Base-by-base conservation (phyloP, 2,888 invertebrate species). In the Polylopha cassiicola region DNA sequence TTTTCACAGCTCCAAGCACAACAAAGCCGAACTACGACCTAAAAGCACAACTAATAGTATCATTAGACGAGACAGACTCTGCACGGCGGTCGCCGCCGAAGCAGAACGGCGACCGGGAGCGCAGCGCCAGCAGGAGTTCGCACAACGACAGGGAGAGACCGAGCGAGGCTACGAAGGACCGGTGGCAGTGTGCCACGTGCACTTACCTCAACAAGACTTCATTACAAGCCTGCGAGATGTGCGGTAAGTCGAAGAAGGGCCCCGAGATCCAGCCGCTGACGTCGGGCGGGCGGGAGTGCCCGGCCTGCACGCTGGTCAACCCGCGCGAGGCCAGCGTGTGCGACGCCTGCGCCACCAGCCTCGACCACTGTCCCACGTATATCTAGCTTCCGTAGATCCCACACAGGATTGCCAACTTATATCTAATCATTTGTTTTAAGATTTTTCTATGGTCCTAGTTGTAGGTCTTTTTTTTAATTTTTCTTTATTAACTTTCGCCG, bases 301-400 rank as follows among this genome's bases (percentile, higher is more conserved):
- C 91, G 0, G 78, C 89, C 14, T 94, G 94, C 65, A 94, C 94
- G 2, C 78, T 93, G 28, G 92, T 94, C 21, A 94, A 94, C 61
- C 87, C 88, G 26, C 88, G 89, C 55, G 89, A 89, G 36, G 89
- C 89, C 4, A 79, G 78, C 20, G 63, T 62, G 5, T 94, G 94
- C 63, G 90, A 89, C 52, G 93, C 91, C 9, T 94, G 94, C 67
- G 87, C 86, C 10, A 80, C 87, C 4, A 89, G 89, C 59, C 77
- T 93, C 24, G 87, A 91, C 58, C 89, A 91, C 73, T 93, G 92
- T 38, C 92, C 93, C 20, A 93, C 92, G 29, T 93, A 93, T 59
- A 92, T 93, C 56, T 91, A 72, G 46, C 31, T 4, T 5, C 17
- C 9, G 17, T n/a, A 33, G 32, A 32, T 38, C 32, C 32, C 28